phyloP scores from a whole-genome alignment of 2,888 invertebrate genomes.

The Dasysyrphus tricinctus region DNA sequence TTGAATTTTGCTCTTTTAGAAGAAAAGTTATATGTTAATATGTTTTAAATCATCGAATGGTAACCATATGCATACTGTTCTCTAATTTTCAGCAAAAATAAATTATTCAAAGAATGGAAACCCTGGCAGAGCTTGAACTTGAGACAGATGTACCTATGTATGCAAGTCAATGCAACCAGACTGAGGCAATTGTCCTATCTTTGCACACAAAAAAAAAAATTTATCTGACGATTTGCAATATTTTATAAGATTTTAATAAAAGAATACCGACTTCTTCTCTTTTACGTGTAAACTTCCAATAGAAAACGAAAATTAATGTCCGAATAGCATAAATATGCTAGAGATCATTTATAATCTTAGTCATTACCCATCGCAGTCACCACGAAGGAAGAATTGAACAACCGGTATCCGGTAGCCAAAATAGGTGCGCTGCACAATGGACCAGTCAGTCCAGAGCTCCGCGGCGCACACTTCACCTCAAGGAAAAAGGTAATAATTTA shows the following conservation, averaged over 20 bases:
- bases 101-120: too few relatives aligned
- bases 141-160: too few relatives aligned
- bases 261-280: not conserved
- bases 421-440: slow-evolving; percentile 48
- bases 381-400: slow-evolving; percentile 24
- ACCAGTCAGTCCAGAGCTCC: too few relatives aligned
- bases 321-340: slow-evolving; percentile 47
- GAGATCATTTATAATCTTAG: slow-evolving; percentile 58
- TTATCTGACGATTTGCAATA: not conserved
- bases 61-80: too few relatives aligned
- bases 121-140: too few relatives aligned
- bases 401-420: slow-evolving; percentile 60
- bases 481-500: slow-evolving; percentile 65
- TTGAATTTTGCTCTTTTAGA: too few relatives aligned
- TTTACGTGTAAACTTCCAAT: not conserved
- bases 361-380: slow-evolving; percentile 38
- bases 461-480: slow-evolving; percentile 44
- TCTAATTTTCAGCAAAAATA: too few relatives aligned
- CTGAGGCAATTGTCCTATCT: too few relatives aligned
- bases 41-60: too few relatives aligned
- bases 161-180: too few relatives aligned
- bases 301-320: slow-evolving; percentile 20
- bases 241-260: not conserved
- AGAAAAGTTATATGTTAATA: too few relatives aligned
- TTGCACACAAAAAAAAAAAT: too few relatives aligned